Conservation (phyloP, 2,113 vertebrate genomes). For the Pleuronectes platessa region DNA sequence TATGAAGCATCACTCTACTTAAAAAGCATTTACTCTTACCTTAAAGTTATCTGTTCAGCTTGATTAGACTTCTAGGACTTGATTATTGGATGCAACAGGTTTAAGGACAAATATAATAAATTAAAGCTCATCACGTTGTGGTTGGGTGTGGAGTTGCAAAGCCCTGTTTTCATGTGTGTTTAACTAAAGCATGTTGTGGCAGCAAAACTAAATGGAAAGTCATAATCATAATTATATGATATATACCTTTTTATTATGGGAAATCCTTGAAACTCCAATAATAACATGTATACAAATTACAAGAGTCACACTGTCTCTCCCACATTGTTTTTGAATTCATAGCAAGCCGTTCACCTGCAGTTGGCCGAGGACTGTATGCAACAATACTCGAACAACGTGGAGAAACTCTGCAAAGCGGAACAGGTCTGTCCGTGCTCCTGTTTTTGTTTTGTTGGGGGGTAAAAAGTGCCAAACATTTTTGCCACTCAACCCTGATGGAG, state of each 20-base stretch:
- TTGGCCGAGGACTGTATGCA: constrained; percentile 96
- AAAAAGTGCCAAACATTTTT: background rate
- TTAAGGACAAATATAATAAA: too few species aligned
- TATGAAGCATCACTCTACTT: constrained; percentile 64
- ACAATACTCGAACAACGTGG: constrained; percentile 87
- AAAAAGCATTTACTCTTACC: background rate
- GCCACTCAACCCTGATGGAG: background rate
- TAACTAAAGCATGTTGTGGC: background rate
- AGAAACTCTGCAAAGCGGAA: constrained; percentile 96
- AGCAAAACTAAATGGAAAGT: background rate
- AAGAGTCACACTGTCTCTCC: background rate
- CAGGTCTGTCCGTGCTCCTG: constrained; percentile 86
- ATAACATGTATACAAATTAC: background rate
- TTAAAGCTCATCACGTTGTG: constrained; percentile 3
- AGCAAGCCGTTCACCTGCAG: constrained; percentile 94
- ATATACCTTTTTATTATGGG: background rate
- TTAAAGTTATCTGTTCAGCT: background rate
- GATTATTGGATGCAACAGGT: too few species aligned
- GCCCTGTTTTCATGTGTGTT: background rate
- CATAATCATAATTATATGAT: background rate
- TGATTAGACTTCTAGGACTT: background rate
- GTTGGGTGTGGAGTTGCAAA: constrained; percentile 21
- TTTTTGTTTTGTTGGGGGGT: background rate
- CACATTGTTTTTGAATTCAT: constrained; percentile 50
- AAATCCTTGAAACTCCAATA: background rate